phyloP scores from a whole-genome alignment of 2,888 invertebrate genomes.

The Hirtodrosophila cameraria region DNA sequence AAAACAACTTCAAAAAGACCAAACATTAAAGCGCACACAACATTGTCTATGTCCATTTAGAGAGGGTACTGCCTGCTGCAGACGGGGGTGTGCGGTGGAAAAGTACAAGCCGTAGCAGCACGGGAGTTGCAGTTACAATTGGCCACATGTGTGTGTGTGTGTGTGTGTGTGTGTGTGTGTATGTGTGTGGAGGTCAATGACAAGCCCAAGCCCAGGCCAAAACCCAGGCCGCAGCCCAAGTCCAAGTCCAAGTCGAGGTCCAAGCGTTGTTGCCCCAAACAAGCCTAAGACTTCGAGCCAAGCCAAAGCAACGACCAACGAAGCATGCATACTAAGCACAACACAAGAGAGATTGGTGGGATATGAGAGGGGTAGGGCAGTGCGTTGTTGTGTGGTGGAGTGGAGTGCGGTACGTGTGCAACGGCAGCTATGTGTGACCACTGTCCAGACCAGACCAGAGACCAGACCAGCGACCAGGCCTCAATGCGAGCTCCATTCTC shows the following conservation, averaged over 20 bases:
- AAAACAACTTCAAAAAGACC: slow-evolving; percentile 59
- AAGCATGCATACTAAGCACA: slow-evolving; percentile 73
- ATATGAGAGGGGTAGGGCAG: not conserved
- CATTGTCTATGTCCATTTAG: slow-evolving; percentile 62
- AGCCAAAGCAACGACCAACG: slow-evolving; percentile 54
- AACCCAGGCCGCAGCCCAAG: slow-evolving; percentile 13
- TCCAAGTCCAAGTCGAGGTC: slow-evolving; percentile 24
- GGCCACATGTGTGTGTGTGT: slow-evolving; percentile 34
- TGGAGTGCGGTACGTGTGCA: not conserved
- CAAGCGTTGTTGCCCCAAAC: slow-evolving; percentile 27
- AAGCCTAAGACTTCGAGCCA: slow-evolving; percentile 41
- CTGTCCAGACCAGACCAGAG: slow-evolving; percentile 32
- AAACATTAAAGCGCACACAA: slow-evolving; percentile 71
- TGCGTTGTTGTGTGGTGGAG: not conserved
- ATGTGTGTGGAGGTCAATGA: slow-evolving; percentile 68
- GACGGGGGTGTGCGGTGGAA: not conserved
- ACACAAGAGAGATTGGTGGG: not conserved
- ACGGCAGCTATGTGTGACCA: slow-evolving; percentile 64
- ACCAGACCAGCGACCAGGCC: not conserved
- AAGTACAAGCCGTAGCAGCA: slow-evolving; percentile 9
- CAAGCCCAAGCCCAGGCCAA: slow-evolving; percentile 33
- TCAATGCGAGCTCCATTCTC: slow-evolving; percentile 4
- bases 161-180: slow-evolving; percentile 21
- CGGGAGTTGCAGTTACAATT: slow-evolving; percentile 73
- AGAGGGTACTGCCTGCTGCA: not conserved